Evolutionary conservation across 2,113 vertebrate genomes (phyloP).

Genomic region (Polypterus senegalus): DNA sequence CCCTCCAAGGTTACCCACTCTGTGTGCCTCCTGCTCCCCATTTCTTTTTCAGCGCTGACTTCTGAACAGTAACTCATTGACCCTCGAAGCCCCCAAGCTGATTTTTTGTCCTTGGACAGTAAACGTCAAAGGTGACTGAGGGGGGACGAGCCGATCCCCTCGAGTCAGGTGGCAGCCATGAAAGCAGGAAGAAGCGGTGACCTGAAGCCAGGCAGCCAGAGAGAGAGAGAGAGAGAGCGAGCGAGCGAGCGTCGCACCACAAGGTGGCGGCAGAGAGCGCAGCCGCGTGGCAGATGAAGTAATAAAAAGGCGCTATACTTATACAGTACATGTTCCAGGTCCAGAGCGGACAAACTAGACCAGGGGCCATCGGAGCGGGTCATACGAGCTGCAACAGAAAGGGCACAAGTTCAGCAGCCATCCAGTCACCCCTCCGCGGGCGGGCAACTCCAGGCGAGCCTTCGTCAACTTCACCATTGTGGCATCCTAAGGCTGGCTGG

Average conservation of each 20-base stretch:
- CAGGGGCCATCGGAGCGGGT: slow-evolving; percentile 50
- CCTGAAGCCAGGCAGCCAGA: slow-evolving; percentile 12
- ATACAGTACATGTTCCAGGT: slow-evolving; percentile 57
- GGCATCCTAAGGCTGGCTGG: not conserved
- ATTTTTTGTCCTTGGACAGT: not conserved
- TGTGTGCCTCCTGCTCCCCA: not conserved
- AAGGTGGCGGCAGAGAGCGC: slow-evolving; percentile 19
- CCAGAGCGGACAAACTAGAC: slow-evolving; percentile 54
- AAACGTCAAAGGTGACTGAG: slow-evolving; percentile 1
- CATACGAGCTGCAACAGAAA: slow-evolving; percentile 53
- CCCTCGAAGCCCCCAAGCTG: not conserved
- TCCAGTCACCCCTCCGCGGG: not conserved
- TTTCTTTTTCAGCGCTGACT: not conserved
- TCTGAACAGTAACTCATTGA: not conserved
- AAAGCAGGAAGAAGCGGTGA: slow-evolving; percentile 15
- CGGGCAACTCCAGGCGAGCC: not conserved
- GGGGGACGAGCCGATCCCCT: slow-evolving; percentile 2
- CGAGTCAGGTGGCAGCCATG: slow-evolving; percentile 16
- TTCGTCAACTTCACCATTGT: not conserved
- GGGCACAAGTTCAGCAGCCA: not conserved
- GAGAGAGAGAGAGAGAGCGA: slow-evolving; percentile 12
- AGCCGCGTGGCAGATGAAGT: slow-evolving; percentile 20
- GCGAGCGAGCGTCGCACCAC: slow-evolving; percentile 11
- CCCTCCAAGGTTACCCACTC: too few species aligned
- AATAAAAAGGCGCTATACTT: slow-evolving; percentile 49